These are phyloP conservation scores for Diphyllodes magnificus DNA, from an alignment of 2,113 vertebrate species.

Conservation along the genomic window DNA sequence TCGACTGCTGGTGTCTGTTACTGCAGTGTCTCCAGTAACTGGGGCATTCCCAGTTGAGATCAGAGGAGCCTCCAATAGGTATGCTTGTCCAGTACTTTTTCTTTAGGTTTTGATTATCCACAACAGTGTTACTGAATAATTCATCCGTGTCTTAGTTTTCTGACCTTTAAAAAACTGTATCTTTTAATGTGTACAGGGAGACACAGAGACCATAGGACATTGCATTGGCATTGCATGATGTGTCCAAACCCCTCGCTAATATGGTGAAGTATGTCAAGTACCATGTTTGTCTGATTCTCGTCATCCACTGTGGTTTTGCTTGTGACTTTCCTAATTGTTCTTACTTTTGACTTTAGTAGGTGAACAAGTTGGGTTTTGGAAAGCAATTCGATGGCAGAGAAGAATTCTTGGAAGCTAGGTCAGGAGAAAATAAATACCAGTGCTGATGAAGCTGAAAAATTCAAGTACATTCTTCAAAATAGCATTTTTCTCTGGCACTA, in stretches of 20 bases:
- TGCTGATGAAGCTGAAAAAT: not conserved
- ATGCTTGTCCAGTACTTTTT: constrained; percentile 1
- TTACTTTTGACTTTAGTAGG: constrained; percentile 11
- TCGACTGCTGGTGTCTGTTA: not conserved
- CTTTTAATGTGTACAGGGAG: constrained; percentile 10
- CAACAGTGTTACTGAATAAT: not conserved
- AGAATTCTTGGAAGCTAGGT: not conserved
- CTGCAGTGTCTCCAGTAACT: constrained; percentile 4
- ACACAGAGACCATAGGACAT: not conserved
- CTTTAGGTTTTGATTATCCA: not conserved
- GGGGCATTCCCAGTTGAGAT: not conserved
- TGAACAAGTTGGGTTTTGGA: not conserved
- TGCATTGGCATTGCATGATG: not conserved
- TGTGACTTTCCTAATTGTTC: not conserved
- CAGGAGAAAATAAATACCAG: not conserved
- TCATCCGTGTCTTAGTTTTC: not conserved
- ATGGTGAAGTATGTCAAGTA: not conserved
- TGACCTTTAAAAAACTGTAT: not conserved
- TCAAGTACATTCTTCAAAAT: not conserved
- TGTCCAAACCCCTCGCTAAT: not conserved
- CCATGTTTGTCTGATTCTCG: not conserved
- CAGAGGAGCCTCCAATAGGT: constrained; percentile 45
- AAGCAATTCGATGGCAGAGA: not conserved
- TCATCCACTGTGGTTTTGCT: not conserved
- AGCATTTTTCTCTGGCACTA: not conserved